Evolutionary conservation across 2,113 vertebrate species (phyloP).

Genomic region (Orientallactaga bullata): DNA sequence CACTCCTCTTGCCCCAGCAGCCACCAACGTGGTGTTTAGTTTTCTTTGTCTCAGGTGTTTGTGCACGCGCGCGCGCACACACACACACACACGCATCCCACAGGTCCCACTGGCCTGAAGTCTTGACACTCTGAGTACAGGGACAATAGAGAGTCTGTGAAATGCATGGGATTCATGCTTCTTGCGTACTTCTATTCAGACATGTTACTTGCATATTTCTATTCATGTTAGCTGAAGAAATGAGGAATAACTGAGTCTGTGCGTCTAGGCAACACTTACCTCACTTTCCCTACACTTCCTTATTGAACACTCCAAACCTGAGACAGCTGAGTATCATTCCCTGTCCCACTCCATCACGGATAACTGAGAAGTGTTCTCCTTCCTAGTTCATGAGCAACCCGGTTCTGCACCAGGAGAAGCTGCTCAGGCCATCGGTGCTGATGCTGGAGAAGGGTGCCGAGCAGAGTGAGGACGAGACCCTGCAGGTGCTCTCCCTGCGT

Average conservation of each 20-base stretch:
- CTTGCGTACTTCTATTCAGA: not conserved
- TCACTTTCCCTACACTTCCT: not conserved
- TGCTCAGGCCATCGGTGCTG: conserved; percentile 40
- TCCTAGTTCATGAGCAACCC: conserved; percentile 72
- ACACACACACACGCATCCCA: not conserved
- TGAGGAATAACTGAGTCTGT: accelerated
- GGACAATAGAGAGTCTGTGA: not conserved
- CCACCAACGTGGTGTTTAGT: not conserved
- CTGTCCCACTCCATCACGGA: accelerated
- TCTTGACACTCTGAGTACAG: not conserved
- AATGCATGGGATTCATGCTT: not conserved
- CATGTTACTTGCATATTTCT: not conserved
- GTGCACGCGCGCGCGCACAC: too few relatives aligned
- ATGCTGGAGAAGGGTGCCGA: conserved; percentile 32
- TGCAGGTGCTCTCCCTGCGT: conserved; percentile 59
- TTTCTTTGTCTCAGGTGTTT: not conserved
- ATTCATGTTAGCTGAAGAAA: not conserved
- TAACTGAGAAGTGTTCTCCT: not conserved
- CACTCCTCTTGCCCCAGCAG: not conserved
- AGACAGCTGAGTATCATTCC: not conserved
- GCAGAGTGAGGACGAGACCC: conserved; percentile 52
- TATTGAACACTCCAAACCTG: not conserved
- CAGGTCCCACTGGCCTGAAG: not conserved
- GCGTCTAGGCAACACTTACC: accelerated
- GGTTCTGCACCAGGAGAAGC: conserved; percentile 59